Conservation (phyloP, 1,140 invertebrate genomes). For the Drosophila pandora region DNA sequence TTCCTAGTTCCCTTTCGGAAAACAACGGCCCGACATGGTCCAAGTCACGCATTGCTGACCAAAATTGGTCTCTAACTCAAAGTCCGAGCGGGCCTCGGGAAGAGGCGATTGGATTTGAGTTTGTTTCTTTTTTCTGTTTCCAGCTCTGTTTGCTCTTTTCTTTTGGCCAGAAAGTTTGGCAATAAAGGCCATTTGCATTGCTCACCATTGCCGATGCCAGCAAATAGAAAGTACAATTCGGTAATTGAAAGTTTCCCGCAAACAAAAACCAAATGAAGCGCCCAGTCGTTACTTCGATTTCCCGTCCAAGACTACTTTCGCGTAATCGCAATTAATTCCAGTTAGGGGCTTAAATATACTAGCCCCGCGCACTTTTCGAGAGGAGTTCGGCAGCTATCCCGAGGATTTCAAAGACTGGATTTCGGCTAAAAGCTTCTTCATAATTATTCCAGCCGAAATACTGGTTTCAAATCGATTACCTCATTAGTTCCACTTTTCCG, state of each 20-base stretch:
- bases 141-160: slow-evolving; percentile 39
- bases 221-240: slow-evolving; percentile 78
- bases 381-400: too few relatives aligned
- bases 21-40: slow-evolving; percentile 68
- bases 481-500: slow-evolving; percentile 34
- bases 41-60: slow-evolving; percentile 80
- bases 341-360: slow-evolving; percentile 4
- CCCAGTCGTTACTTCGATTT: slow-evolving; percentile 38
- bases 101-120: slow-evolving; percentile 35
- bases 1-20: slow-evolving; percentile 15
- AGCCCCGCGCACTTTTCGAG: too few relatives aligned
- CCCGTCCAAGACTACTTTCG: slow-evolving; percentile 38
- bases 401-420: neutral
- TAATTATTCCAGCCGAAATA: slow-evolving; percentile 41
- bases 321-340: slow-evolving; percentile 26
- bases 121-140: slow-evolving; percentile 1
- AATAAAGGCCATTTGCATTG: slow-evolving; percentile 76
- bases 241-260: slow-evolving; percentile 73
- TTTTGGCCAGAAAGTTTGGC: slow-evolving; percentile 62
- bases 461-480: slow-evolving; percentile 19
- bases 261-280: slow-evolving; percentile 14
- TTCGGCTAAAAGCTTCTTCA: slow-evolving; percentile 61
- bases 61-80: slow-evolving; percentile 67
- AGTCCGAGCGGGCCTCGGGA: slow-evolving; percentile 24
- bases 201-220: slow-evolving; percentile 35